Conservation (phyloP, 2,113 vertebrate genomes). For the Rhinolophus sinicus region DNA sequence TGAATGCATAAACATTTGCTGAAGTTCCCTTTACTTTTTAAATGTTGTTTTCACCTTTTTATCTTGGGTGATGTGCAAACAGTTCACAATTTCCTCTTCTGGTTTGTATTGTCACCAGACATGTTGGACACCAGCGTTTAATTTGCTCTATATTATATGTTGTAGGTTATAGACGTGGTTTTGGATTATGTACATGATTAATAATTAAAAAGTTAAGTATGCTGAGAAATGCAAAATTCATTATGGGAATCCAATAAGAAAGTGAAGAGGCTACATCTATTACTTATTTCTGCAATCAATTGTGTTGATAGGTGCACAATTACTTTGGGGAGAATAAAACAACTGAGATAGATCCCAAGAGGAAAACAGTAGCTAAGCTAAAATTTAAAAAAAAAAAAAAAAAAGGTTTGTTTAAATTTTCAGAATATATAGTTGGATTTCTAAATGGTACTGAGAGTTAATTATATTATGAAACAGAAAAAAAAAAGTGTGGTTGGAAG, state of each 20-base stretch:
- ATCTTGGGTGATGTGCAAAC: not conserved
- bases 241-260: conserved; percentile 67
- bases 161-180: conserved; percentile 59
- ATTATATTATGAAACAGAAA: not conserved
- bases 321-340: conserved; percentile 39
- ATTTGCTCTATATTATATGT: conserved; percentile 36
- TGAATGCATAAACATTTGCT: not conserved
- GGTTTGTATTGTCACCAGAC: conserved; percentile 17
- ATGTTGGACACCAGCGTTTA: not conserved
- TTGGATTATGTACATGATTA: conserved; percentile 34
- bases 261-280: conserved; percentile 44
- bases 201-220: conserved; percentile 74
- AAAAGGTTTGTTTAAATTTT: not conserved
- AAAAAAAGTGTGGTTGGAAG: not conserved
- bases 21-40: not conserved
- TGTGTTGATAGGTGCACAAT: conserved; percentile 29
- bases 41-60: not conserved
- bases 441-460: not conserved
- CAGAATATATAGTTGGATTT: not conserved
- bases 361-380: not conserved
- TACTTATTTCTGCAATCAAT: conserved; percentile 63
- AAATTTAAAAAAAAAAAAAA: not conserved
- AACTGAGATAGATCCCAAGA: not conserved
- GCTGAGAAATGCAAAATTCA: conserved; percentile 74
- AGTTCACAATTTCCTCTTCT: conserved; percentile 25